Evolutionary conservation across 2,888 invertebrate genomes (phyloP).

Genomic region (Agonum fuliginosum): DNA sequence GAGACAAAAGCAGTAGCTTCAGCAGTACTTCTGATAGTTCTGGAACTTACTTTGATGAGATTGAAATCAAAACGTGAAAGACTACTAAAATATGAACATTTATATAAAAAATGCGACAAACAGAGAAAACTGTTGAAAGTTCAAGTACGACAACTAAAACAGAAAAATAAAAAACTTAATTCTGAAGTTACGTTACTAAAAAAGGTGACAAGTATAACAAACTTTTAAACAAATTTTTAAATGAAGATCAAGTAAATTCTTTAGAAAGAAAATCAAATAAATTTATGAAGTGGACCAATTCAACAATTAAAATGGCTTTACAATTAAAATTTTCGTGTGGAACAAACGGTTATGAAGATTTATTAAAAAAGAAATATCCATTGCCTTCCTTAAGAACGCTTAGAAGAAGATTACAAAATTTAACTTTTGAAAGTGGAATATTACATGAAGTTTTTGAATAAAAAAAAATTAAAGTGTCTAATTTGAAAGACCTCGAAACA

Average conservation of each 20-base stretch:
- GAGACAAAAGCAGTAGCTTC: too few species aligned
- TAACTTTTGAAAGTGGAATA: neutral
- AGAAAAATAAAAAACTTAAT: neutral
- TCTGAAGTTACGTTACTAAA: neutral
- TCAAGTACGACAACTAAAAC: neutral
- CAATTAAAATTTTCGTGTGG: slow-evolving; percentile 1
- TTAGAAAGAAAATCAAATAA: neutral
- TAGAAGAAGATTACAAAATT: neutral
- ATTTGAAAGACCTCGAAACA: neutral
- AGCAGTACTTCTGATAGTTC: too few species aligned
- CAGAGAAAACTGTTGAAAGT: neutral
- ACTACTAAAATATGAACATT: neutral
- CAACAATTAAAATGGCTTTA: neutral
- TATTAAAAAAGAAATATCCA: neutral
- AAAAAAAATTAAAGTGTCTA: neutral
- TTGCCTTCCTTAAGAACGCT: slow-evolving; percentile 5
- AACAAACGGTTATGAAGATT: neutral
- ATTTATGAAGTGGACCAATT: neutral
- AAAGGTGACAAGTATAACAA: neutral
- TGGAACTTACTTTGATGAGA: too few species aligned
- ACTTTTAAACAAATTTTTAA: neutral
- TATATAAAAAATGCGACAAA: neutral
- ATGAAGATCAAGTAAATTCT: slow-evolving; percentile 10
- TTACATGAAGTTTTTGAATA: neutral
- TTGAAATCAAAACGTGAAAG: neutral